Conservation (phyloP, 1,140 invertebrate genomes). For the Onthophagus taurus region DNA sequence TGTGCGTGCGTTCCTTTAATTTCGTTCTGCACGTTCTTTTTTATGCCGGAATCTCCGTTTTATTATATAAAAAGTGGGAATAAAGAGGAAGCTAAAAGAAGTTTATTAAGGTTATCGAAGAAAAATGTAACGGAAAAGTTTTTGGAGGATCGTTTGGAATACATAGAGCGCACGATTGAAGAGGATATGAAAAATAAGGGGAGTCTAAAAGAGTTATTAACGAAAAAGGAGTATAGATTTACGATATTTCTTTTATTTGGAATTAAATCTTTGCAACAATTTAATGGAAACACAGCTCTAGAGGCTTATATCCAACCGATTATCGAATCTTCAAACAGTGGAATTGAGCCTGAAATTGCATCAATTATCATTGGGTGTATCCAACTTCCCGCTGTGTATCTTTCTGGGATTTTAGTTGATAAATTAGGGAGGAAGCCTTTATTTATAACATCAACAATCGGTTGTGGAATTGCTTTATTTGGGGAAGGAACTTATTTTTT, state of each 20-base stretch:
- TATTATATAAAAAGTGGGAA: neutral
- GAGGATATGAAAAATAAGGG: constrained; percentile 15
- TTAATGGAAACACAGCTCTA: constrained; percentile 15
- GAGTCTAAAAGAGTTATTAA: constrained; percentile 9
- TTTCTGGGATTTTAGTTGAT: constrained; percentile 46
- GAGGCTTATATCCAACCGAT: constrained; percentile 18
- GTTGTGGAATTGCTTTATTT: constrained; percentile 43
- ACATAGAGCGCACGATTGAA: neutral
- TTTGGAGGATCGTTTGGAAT: neutral
- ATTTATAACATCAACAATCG: constrained; percentile 49
- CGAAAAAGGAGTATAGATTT: constrained; percentile 9
- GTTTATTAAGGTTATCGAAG: neutral
- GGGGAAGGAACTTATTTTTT: constrained; percentile 51
- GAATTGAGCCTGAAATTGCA: constrained; percentile 10
- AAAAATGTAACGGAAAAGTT: neutral
- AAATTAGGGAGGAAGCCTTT: constrained; percentile 58
- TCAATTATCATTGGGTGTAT: neutral
- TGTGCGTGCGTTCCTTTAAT: neutral
- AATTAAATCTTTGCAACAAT: constrained; percentile 16
- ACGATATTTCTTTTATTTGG: constrained; percentile 15
- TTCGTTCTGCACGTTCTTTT: neutral
- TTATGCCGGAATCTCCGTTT: constrained; percentile 7
- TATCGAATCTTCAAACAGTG: constrained; percentile 11
- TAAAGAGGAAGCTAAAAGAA: neutral
- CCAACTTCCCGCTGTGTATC: neutral